Percentiles rank a stretch among this genome's conserved stretches.
Evolutionary conservation across 2,888 invertebrate species (phyloP).

Genomic region (Caradrina kadenii): DNA sequence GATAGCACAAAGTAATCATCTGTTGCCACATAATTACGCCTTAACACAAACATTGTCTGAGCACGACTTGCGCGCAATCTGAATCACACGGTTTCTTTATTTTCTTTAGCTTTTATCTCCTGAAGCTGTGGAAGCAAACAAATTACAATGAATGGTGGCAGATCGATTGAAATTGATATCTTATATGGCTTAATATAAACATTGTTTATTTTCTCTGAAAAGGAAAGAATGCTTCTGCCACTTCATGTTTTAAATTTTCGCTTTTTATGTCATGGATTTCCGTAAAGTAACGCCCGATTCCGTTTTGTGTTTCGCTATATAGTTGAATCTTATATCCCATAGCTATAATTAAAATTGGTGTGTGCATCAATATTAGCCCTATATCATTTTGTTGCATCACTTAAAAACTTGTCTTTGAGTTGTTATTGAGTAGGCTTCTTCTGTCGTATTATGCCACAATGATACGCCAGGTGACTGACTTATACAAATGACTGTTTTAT

Average conservation of each 20-base stretch:
- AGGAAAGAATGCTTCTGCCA: too few species aligned
- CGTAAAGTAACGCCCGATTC: neutral
- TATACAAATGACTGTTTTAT: conserved; percentile 20
- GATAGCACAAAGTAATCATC: conserved; percentile 32
- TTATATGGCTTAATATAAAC: too few species aligned
- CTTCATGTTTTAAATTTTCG: neutral
- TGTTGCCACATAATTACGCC: conserved; percentile 35
- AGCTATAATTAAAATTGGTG: too few species aligned
- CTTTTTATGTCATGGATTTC: too few species aligned
- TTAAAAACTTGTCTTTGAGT: neutral
- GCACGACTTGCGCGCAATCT: conserved; percentile 14
- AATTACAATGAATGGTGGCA: neutral
- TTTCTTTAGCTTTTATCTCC: conserved; percentile 12
- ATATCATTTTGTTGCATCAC: too few species aligned
- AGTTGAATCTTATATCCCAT: too few species aligned
- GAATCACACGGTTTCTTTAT: conserved; percentile 49
- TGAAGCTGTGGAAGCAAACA: neutral
- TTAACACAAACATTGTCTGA: conserved; percentile 43
- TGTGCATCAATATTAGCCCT: too few species aligned
- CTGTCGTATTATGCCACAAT: neutral
- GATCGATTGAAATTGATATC: neutral
- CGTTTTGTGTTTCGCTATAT: neutral
- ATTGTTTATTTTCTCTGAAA: neutral
- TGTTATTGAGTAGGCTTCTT: neutral
- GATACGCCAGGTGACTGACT: neutral